Percentiles rank a stretch among this genome's conserved stretches.
phyloP scores from a whole-genome alignment of 2,113 vertebrate genomes.

The Cinclus cinclus region DNA sequence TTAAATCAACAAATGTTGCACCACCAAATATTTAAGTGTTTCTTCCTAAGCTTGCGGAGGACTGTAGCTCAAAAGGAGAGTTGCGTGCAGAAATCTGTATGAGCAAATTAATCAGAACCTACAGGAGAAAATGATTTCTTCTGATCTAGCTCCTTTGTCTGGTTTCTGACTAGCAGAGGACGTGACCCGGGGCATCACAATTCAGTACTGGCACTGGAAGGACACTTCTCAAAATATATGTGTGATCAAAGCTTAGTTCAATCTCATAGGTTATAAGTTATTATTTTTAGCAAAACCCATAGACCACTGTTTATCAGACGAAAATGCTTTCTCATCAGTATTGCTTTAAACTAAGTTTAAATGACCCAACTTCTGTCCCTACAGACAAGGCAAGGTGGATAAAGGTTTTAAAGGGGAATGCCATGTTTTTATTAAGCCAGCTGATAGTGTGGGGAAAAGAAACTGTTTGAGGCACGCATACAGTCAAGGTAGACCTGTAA shows the following conservation, averaged over 20 bases:
- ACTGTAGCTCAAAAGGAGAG: neutral
- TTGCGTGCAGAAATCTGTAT: neutral
- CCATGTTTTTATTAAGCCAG: fast-evolving
- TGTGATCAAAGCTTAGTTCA: neutral
- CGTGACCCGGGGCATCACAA: too few species aligned
- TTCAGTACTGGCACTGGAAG: neutral
- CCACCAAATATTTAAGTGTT: neutral
- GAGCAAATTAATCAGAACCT: neutral
- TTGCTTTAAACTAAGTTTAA: neutral
- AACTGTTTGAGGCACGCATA: neutral
- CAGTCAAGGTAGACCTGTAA: neutral
- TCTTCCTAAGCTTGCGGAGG: neutral
- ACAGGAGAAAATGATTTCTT: neutral
- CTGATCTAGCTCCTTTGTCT: neutral
- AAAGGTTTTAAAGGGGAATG: neutral
- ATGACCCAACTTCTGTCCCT: neutral
- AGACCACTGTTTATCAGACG: neutral
- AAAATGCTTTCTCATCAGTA: neutral
- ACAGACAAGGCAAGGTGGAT: neutral
- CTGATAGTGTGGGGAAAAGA: neutral
- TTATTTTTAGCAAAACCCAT: neutral
- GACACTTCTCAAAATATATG: fast-evolving
- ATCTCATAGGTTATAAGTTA: neutral
- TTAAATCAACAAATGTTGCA: neutral
- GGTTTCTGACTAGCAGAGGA: neutral